These are phyloP conservation scores for Craseonycteris thonglongyai DNA, from an alignment of 2,113 vertebrate species.

Conservation along the genomic window DNA sequence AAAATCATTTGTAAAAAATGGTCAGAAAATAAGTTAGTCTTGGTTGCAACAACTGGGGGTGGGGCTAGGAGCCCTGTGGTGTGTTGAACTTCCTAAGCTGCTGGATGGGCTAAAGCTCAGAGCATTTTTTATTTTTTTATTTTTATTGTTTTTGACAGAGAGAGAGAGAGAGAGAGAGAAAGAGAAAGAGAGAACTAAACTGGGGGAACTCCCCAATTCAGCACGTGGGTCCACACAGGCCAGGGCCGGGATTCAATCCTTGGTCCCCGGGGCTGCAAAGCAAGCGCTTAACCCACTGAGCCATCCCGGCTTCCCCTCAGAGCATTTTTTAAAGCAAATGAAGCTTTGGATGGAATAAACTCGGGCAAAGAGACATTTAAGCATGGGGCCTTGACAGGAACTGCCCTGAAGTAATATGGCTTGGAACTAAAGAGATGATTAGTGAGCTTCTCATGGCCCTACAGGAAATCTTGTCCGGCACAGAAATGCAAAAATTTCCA, in stretches of 20 bases:
- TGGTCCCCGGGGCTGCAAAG: no score
- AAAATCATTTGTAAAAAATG: background rate
- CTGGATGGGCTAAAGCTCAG: background rate
- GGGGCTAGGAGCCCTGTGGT: background rate
- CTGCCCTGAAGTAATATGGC: constrained; percentile 39
- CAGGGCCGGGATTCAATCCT: no score
- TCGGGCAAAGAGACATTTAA: constrained; percentile 40
- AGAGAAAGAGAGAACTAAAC: no score
- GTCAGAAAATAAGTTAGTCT: background rate
- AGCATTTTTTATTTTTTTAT: constrained; percentile 9
- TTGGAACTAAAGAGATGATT: constrained; percentile 55
- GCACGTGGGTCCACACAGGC: no score
- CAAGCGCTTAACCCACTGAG: no score
- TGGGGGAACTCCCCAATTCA: no score
- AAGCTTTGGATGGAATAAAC: constrained; percentile 49
- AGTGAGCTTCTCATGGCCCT: constrained; percentile 37
- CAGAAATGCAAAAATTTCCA: constrained; percentile 44
- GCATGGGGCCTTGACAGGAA: constrained; percentile 42
- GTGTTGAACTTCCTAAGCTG: background rate
- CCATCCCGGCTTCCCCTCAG: no score
- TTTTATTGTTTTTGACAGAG: no score
- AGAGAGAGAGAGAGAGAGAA: no score
- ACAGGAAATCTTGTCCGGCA: constrained; percentile 58
- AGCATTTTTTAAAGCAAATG: constrained; percentile 17
- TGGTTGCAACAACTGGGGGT: background rate